Conservation (phyloP, 2,113 vertebrate genomes). For the Hucho hucho region DNA sequence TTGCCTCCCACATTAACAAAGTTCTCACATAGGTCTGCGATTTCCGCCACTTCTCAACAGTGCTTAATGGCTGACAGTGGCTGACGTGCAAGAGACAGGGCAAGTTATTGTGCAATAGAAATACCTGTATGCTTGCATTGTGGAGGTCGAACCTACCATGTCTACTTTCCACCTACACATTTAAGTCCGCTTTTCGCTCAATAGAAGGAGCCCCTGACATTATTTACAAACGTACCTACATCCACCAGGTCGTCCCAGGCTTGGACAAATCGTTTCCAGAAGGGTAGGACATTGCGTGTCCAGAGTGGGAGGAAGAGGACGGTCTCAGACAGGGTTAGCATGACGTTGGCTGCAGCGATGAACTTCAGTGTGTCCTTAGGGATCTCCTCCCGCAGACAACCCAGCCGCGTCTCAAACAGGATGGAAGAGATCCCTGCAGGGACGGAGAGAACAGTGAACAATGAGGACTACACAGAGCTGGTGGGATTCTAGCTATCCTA, state of each 20-base stretch:
- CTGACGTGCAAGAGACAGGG: no score
- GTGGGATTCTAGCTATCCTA: no score
- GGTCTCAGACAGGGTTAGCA: conserved; percentile 60
- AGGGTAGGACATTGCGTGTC: conserved; percentile 67
- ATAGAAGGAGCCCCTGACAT: no score
- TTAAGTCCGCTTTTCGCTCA: background rate
- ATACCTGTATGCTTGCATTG: background rate
- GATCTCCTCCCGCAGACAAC: conserved; percentile 73
- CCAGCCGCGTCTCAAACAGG: conserved; percentile 75
- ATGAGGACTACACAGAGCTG: background rate
- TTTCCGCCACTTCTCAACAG: no score
- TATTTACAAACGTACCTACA: conserved; percentile 57
- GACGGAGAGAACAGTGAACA: background rate
- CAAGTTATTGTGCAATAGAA: no score
- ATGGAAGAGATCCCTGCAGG: conserved; percentile 68
- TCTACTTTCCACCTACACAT: background rate
- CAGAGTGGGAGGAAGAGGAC: conserved; percentile 69
- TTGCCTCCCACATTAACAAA: no score
- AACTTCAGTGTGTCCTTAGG: conserved; percentile 70
- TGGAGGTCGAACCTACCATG: background rate
- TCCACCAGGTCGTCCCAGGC: conserved; percentile 75
- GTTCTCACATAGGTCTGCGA: no score
- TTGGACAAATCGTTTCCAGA: conserved; percentile 70
- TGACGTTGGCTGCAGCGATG: conserved; percentile 60
- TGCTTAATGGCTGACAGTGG: no score